phyloP scores from a whole-genome alignment of 2,113 vertebrate genomes.

The Rhabdornis inornatus region DNA sequence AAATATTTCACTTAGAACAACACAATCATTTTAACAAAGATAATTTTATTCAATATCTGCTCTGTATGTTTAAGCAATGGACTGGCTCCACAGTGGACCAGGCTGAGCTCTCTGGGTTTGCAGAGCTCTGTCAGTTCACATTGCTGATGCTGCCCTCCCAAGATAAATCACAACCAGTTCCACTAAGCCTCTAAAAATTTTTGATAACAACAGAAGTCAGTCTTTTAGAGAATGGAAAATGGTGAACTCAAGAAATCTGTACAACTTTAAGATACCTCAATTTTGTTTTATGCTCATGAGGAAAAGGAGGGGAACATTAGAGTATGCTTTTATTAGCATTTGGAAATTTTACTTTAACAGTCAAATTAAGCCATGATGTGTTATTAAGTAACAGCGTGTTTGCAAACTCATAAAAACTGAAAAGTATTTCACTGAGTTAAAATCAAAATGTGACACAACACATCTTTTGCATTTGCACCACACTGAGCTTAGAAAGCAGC shows the following conservation, averaged over 20 bases:
- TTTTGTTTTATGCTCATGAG: background rate
- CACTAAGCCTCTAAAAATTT: background rate
- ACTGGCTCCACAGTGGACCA: background rate
- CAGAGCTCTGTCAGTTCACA: background rate
- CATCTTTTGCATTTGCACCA: slow-evolving; percentile 47
- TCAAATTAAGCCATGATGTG: slow-evolving; percentile 3
- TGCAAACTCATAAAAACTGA: slow-evolving; percentile 5
- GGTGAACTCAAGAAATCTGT: background rate
- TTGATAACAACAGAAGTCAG: background rate
- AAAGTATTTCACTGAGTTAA: slow-evolving; percentile 25
- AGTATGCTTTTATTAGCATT: background rate
- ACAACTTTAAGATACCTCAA: background rate
- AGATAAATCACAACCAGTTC: background rate
- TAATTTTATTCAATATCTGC: background rate
- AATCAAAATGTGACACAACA: slow-evolving; percentile 2
- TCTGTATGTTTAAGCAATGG: background rate
- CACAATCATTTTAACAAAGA: background rate
- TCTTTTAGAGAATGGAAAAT: background rate
- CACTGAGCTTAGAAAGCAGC: slow-evolving; percentile 12
- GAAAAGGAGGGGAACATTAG: background rate
- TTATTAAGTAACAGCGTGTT: background rate
- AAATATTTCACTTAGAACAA: background rate
- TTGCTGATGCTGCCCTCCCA: background rate
- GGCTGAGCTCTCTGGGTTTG: background rate
- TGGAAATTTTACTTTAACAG: background rate